Evolutionary conservation across 2,888 invertebrate species (phyloP).

Genomic region (Xanthostigma xanthostigma): DNA sequence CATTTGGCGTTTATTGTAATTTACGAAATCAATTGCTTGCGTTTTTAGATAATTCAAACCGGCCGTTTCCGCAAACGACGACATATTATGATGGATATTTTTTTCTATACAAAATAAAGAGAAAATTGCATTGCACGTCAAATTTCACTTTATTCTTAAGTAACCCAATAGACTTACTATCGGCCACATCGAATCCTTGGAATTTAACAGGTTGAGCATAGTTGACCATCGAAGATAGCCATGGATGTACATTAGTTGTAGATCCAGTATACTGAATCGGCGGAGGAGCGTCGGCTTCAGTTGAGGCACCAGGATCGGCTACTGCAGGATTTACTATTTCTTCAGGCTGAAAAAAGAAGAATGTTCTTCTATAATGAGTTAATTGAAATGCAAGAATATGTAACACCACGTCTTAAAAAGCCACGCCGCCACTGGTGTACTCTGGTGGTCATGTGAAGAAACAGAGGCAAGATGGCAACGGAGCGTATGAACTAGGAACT

Average conservation of each 20-base stretch:
- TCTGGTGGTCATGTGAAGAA: no score
- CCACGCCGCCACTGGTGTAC: no score
- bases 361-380: background rate
- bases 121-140: no score
- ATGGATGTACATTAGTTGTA: slow-evolving; percentile 97
- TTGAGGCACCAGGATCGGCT: slow-evolving; percentile 32
- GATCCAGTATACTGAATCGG: slow-evolving; percentile 85
- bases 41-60: slow-evolving; percentile 92
- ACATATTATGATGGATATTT: slow-evolving; percentile 97
- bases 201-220: slow-evolving; percentile 99
- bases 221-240: slow-evolving; percentile 97
- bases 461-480: no score
- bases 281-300: slow-evolving; percentile 41
- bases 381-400: slow-evolving; percentile 2
- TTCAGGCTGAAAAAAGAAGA: slow-evolving; percentile 25
- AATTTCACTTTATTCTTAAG: no score
- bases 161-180: slow-evolving; percentile 46
- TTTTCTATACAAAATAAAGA: slow-evolving; percentile 50
- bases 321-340: slow-evolving; percentile 43
- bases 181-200: slow-evolving; percentile 92
- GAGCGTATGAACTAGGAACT: no score
- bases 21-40: slow-evolving; percentile 96
- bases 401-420: no score
- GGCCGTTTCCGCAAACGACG: slow-evolving; percentile 95
- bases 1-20: slow-evolving; percentile 99